These are phyloP conservation scores for Dunckerocampus dactyliophorus DNA, from an alignment of 2,113 vertebrate species.

Conservation along the genomic window DNA sequence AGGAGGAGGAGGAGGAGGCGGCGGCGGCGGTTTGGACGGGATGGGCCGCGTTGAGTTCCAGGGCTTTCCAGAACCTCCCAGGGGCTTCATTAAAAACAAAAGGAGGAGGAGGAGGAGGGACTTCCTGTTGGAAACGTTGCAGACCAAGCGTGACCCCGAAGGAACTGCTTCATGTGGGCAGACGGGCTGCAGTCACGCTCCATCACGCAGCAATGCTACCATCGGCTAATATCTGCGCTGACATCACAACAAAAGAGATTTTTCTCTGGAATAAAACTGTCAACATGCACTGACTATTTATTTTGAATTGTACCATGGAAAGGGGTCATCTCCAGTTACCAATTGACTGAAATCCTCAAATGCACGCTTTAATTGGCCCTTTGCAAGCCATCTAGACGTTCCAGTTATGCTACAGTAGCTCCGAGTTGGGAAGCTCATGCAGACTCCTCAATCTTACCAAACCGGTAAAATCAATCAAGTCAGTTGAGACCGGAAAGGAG, in stretches of 20 bases:
- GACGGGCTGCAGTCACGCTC: constrained; percentile 11
- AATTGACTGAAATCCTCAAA: too few relatives aligned
- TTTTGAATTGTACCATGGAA: background rate
- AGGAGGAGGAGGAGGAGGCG: constrained; percentile 38
- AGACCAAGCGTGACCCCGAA: constrained; percentile 57
- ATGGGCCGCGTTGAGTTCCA: constrained; percentile 84
- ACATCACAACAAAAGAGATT: too few relatives aligned
- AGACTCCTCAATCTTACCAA: too few relatives aligned
- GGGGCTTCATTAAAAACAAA: constrained; percentile 89
- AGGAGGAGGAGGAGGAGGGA: constrained; percentile 68
- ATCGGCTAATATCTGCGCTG: too few relatives aligned
- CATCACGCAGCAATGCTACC: background rate
- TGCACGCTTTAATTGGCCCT: too few relatives aligned
- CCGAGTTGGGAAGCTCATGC: too few relatives aligned
- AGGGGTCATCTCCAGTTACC: background rate
- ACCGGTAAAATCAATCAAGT: too few relatives aligned
- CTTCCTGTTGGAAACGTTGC: constrained; percentile 85
- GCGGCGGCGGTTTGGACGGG: constrained; percentile 88
- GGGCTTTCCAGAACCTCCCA: constrained; percentile 84
- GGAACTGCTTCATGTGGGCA: constrained; percentile 41
- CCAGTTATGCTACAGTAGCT: too few relatives aligned
- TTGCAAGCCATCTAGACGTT: too few relatives aligned
- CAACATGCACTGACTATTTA: background rate
- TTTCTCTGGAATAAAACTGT: background rate
- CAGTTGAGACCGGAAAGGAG: too few relatives aligned